Percentiles rank a stretch among this genome's conserved stretches.
Conservation (phyloP, 1,140 invertebrate genomes). For the Anoplophora glabripennis region DNA sequence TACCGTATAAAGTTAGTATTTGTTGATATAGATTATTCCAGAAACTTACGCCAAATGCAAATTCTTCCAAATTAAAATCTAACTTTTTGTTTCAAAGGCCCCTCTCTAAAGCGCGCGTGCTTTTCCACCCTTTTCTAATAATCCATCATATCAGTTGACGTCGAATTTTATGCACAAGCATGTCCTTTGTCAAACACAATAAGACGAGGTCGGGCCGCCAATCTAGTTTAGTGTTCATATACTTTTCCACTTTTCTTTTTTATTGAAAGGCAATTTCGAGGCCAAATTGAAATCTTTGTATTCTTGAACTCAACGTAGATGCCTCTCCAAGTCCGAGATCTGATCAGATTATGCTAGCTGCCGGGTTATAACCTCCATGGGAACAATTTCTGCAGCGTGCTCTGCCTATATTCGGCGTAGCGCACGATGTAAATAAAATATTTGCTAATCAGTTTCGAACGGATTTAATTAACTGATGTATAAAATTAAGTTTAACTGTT, state of each 20-base stretch:
- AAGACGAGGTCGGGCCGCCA: conserved; percentile 22
- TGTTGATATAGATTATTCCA: too few species aligned
- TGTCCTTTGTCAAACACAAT: conserved; percentile 29
- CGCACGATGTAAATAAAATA: too few species aligned
- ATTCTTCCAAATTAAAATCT: too few species aligned
- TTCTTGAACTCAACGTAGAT: conserved; percentile 44
- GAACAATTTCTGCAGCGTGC: conserved; percentile 15
- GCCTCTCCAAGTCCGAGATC: conserved; percentile 47
- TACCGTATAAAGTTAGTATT: too few species aligned
- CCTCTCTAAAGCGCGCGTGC: too few species aligned
- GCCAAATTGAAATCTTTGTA: conserved; percentile 51
- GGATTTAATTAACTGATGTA: too few species aligned
- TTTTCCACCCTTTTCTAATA: not conserved
- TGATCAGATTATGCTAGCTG: conserved; percentile 48
- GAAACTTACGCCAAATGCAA: too few species aligned
- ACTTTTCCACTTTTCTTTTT: conserved; percentile 40
- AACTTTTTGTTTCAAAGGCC: too few species aligned
- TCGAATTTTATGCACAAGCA: conserved; percentile 24
- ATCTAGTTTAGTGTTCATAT: conserved; percentile 45
- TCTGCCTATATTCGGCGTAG: not conserved
- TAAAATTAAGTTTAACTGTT: too few species aligned
- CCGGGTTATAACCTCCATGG: conserved; percentile 12
- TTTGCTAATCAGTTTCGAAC: too few species aligned
- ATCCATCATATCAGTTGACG: conserved; percentile 2
- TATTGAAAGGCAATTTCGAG: conserved; percentile 49